Evolutionary conservation across 2,113 vertebrate genomes (phyloP).

Genomic region (Tringa solitaria): DNA sequence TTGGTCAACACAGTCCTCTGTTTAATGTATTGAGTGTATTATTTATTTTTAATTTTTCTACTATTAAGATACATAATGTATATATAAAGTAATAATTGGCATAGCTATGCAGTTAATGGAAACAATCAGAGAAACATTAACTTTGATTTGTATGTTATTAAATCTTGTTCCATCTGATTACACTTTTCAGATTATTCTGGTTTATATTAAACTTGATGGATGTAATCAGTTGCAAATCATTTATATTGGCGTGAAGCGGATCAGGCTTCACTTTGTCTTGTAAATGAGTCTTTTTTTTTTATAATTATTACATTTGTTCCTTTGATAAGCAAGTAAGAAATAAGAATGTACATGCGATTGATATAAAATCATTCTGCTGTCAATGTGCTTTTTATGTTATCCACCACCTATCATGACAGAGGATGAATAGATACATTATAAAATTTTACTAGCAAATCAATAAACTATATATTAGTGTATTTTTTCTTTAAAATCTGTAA

Average conservation of each 20-base stretch:
- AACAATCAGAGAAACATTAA: constrained; percentile 24
- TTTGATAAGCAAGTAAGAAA: constrained; percentile 12
- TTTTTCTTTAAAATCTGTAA: background rate
- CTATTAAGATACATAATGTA: background rate
- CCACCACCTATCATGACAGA: background rate
- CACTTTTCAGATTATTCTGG: constrained; percentile 18
- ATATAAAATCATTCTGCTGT: background rate
- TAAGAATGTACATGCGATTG: background rate
- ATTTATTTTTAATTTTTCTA: background rate
- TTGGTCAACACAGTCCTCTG: background rate
- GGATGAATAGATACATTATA: background rate
- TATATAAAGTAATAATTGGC: background rate
- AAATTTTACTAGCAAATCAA: background rate
- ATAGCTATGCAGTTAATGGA: constrained; percentile 30
- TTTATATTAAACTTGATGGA: constrained; percentile 52
- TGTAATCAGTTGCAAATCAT: constrained; percentile 31
- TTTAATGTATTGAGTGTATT: background rate
- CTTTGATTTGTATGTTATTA: constrained; percentile 35
- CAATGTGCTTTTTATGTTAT: background rate
- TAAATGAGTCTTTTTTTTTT: background rate
- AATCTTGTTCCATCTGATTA: constrained; percentile 40
- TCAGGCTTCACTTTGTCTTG: background rate
- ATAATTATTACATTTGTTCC: constrained; percentile 8
- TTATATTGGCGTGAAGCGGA: background rate
- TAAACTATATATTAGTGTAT: background rate